Percentiles rank a stretch among this genome's conserved stretches.
These are phyloP conservation scores for Ernsta delagoae DNA, from an alignment of 2,888 invertebrate species.

Conservation along the genomic window DNA sequence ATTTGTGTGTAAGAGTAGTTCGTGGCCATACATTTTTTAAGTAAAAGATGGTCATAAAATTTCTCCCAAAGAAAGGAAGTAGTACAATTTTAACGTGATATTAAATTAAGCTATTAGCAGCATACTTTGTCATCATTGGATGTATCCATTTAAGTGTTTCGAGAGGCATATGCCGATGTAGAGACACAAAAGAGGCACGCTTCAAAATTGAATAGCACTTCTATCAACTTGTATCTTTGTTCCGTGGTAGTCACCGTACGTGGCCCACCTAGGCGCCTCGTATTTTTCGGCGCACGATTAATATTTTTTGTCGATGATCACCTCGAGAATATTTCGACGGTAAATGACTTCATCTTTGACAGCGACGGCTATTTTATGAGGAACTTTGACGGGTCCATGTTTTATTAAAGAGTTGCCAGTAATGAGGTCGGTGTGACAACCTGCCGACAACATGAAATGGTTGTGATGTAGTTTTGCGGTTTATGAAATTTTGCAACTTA, in stretches of 20 bases:
- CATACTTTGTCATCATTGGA: too few relatives aligned
- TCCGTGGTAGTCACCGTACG: conserved; percentile 45
- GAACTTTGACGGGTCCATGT: conserved; percentile 23
- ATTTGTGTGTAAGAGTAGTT: too few relatives aligned
- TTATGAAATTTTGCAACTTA: too few relatives aligned
- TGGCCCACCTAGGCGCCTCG: too few relatives aligned
- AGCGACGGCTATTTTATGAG: conserved; percentile 23
- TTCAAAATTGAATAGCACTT: conserved; percentile 8
- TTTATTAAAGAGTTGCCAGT: conserved; percentile 30
- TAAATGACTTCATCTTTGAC: conserved; percentile 33
- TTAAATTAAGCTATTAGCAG: too few relatives aligned
- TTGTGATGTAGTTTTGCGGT: not conserved
- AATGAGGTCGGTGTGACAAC: conserved; percentile 34
- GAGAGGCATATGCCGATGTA: too few relatives aligned
- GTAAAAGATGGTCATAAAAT: too few relatives aligned
- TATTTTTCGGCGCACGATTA: conserved; percentile 45
- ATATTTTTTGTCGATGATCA: conserved; percentile 50
- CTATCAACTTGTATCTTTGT: conserved; percentile 44
- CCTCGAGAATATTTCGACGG: conserved; percentile 35
- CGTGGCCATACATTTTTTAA: too few relatives aligned
- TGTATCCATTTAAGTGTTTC: too few relatives aligned
- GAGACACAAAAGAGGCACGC: too few relatives aligned
- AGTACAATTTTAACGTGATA: too few relatives aligned
- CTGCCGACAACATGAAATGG: conserved; percentile 7
- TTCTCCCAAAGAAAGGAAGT: too few relatives aligned